These are phyloP conservation scores for Beroe ovata DNA, from an alignment of 37 sponge, comb jelly and placozoan species.

Conservation along the genomic window DNA sequence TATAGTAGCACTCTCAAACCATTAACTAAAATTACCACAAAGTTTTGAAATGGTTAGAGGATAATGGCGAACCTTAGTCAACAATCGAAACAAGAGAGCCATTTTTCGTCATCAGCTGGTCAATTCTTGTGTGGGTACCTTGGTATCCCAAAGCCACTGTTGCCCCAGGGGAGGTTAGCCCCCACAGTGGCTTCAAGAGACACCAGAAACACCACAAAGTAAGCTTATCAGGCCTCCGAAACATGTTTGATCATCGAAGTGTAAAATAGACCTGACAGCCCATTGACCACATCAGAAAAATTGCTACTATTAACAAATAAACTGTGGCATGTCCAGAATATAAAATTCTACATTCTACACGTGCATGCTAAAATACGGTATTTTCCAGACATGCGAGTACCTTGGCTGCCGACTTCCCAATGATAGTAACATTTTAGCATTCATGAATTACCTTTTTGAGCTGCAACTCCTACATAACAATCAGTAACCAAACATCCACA, in stretches of 20 bases:
- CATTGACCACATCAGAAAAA: slow-evolving; percentile 67
- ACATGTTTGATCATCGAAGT: background rate
- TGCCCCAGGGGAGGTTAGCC: slow-evolving; percentile 59
- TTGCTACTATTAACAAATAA: slow-evolving; percentile 35
- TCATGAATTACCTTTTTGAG: too few species aligned
- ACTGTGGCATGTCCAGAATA: background rate
- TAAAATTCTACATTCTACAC: slow-evolving; percentile 35
- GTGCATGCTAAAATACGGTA: slow-evolving; percentile 48
- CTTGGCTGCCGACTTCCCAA: background rate
- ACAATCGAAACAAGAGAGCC: slow-evolving; percentile 1
- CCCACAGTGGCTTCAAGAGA: slow-evolving; percentile 64
- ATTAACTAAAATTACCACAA: slow-evolving; percentile 34
- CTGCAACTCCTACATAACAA: too few species aligned
- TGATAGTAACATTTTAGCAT: too few species aligned
- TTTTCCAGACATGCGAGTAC: slow-evolving; percentile 8
- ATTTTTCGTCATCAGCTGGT: slow-evolving; percentile 60
- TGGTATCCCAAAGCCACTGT: slow-evolving; percentile 54
- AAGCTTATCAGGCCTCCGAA: background rate
- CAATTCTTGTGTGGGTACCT: background rate
- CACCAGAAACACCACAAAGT: slow-evolving; percentile 3
- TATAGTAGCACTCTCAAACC: slow-evolving; percentile 6
- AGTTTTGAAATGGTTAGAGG: background rate
- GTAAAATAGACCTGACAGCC: slow-evolving; percentile 14
- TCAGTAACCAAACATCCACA: too few species aligned
- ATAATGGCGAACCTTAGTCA: background rate